Evolutionary conservation across 2,113 vertebrate genomes (phyloP).

Genomic region (Diphyllodes magnificus): DNA sequence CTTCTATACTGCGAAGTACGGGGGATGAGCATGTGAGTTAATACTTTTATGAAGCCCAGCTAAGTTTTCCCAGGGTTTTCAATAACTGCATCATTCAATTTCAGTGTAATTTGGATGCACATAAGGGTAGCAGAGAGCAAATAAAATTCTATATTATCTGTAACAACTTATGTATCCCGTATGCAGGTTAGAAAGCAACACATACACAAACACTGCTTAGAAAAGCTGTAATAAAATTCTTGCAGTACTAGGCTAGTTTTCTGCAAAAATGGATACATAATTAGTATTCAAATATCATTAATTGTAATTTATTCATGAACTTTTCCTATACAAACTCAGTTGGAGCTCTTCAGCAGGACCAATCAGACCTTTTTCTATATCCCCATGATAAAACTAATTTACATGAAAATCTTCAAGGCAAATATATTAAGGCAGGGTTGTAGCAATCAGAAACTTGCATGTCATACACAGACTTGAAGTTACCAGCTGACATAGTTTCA

Average conservation of each 20-base stretch:
- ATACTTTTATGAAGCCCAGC: background rate
- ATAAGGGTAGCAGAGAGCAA: background rate
- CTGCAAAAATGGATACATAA: background rate
- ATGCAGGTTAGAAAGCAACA: background rate
- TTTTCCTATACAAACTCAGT: background rate
- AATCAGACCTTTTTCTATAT: background rate
- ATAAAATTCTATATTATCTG: background rate
- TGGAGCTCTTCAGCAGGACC: background rate
- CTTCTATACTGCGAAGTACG: background rate
- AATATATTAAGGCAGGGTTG: background rate
- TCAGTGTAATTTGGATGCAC: background rate
- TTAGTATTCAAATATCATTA: background rate
- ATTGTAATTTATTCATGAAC: background rate
- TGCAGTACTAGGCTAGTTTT: background rate
- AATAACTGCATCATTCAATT: background rate
- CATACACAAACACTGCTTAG: background rate
- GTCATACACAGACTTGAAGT: background rate
- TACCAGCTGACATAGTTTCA: background rate
- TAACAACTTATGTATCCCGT: fast-evolving
- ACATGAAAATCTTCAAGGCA: background rate
- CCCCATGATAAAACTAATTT: background rate
- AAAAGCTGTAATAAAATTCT: background rate
- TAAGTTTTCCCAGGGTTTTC: background rate
- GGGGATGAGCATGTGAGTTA: background rate
- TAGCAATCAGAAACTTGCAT: background rate